Percentiles rank a stretch among this genome's conserved stretches.
These are phyloP conservation scores for Gopherus evgoodei DNA, from an alignment of 2,113 vertebrate genomes.

Conservation along the genomic window DNA sequence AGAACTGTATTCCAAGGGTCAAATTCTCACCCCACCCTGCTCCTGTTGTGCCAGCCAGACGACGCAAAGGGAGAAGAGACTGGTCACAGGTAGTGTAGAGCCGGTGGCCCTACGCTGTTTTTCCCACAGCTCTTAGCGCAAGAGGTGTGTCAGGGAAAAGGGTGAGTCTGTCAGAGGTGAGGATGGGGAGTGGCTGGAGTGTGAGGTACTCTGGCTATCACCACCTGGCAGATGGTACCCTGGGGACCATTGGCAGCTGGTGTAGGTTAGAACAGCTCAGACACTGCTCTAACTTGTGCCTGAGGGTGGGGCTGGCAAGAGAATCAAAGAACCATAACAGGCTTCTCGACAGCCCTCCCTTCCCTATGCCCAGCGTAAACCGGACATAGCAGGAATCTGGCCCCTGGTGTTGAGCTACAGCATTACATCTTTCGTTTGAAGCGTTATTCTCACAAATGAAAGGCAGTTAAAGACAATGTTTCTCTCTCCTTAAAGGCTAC, in stretches of 20 bases:
- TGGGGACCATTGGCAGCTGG: not conserved
- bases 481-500: not conserved
- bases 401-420: not conserved
- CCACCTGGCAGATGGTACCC: not conserved
- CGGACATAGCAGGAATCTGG: not conserved
- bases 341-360: not conserved
- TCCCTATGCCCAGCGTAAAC: not conserved
- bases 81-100: not conserved
- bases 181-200: not conserved
- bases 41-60: not conserved
- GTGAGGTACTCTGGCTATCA: not conserved
- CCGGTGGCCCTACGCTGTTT: not conserved
- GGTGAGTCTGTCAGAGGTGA: not conserved
- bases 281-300: constrained; percentile 1
- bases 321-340: not conserved
- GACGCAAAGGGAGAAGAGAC: not conserved
- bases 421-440: not conserved
- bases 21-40: not conserved
- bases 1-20: not conserved
- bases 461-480: not conserved
- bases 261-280: not conserved
- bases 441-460: not conserved
- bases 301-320: not conserved
- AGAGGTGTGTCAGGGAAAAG: not conserved
- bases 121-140: not conserved